These are phyloP conservation scores for Ranitomeya imitator DNA, from an alignment of 2,113 vertebrate species.

Conservation along the genomic window DNA sequence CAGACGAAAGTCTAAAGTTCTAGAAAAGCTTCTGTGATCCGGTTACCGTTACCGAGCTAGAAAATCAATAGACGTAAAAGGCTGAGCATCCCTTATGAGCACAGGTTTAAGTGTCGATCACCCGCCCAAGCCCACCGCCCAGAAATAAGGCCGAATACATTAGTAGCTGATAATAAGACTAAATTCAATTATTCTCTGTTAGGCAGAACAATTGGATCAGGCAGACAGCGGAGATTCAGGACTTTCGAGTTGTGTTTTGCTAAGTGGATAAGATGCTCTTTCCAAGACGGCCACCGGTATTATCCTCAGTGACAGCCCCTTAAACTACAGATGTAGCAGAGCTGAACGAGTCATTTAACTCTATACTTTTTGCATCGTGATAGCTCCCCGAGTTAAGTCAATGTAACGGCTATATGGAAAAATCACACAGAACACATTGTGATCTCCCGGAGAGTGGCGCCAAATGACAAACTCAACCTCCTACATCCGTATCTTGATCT, in stretches of 20 bases:
- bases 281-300: neutral
- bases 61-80: conserved; percentile 48
- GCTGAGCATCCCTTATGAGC: neutral
- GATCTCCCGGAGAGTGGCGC: neutral
- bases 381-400: neutral
- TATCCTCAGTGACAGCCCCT: neutral
- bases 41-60: conserved; percentile 35
- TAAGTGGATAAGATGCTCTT: neutral
- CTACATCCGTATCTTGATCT: neutral
- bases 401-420: neutral
- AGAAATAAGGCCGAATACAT: conserved; percentile 31
- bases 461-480: too few relatives aligned
- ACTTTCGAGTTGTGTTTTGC: neutral
- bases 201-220: neutral
- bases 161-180: neutral
- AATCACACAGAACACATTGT: neutral
- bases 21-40: conserved; percentile 9
- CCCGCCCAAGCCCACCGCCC: neutral
- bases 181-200: neutral
- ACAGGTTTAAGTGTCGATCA: neutral
- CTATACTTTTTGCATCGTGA: too few relatives aligned
- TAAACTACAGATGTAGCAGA: neutral
- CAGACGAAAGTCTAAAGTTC: neutral
- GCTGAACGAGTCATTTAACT: neutral
- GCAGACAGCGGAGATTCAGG: neutral